A percentile compares a stretch with the other conserved stretches of the same genome.
Evolutionary conservation across 2,888 invertebrate species (phyloP).

Genomic region (Tryphoninae sp.): DNA sequence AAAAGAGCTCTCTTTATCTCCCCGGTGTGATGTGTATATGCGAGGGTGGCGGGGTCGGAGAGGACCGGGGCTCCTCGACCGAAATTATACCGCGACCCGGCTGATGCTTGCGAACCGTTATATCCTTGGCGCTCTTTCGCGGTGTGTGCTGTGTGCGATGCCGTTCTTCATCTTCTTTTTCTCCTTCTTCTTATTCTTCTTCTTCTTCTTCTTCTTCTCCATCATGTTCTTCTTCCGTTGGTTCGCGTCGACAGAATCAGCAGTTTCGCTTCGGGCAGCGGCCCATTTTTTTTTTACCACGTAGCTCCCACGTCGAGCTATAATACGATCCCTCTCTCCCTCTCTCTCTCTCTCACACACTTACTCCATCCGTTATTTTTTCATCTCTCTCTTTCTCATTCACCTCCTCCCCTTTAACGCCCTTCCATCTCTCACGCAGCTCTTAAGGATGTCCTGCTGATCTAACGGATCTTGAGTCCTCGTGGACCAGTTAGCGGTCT

Average conservation of each 20-base stretch:
- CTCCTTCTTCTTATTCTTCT: conserved; percentile 14
- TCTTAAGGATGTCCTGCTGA: conserved; percentile 70
- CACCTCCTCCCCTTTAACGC: conserved; percentile 15
- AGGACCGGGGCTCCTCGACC: conserved; percentile 66
- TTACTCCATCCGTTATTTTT: conserved; percentile 49
- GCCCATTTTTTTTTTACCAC: conserved; percentile 55
- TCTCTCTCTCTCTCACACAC: conserved; percentile 24
- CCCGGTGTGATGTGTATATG: conserved; percentile 61
- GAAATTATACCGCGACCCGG: conserved; percentile 66
- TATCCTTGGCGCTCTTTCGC: conserved; percentile 60
- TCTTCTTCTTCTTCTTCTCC: conserved; percentile 24
- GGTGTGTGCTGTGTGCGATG: conserved; percentile 48
- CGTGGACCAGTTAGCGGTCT: conserved; percentile 63
- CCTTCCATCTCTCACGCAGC: conserved; percentile 47
- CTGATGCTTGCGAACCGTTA: conserved; percentile 66
- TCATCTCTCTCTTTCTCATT: conserved; percentile 41
- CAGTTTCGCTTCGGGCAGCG: conserved; percentile 50
- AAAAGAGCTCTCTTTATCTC: conserved; percentile 44
- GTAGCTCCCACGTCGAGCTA: conserved; percentile 43
- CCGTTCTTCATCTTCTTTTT: conserved; percentile 36
- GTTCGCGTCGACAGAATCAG: conserved; percentile 34
- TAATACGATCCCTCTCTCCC: conserved; percentile 22
- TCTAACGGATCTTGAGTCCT: conserved; percentile 69
- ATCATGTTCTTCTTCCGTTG: conserved; percentile 29
- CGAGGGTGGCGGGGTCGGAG: conserved; percentile 54